These are phyloP conservation scores for Lagodon rhomboides DNA, from an alignment of 2,797 vertebrate genomes.

Conservation along the genomic window DNA sequence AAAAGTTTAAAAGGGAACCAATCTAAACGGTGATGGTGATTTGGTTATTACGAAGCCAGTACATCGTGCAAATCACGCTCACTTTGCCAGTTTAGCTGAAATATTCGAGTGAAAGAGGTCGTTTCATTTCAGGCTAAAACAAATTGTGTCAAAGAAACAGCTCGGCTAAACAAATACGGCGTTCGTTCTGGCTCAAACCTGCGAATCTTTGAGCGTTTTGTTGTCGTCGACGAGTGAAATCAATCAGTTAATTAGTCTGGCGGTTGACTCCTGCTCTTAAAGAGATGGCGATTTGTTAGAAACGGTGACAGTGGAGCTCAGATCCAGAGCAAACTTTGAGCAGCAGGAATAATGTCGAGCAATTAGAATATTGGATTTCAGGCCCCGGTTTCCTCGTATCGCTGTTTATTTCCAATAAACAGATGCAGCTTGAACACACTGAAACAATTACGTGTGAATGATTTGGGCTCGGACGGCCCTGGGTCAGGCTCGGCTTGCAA, in stretches of 20 bases:
- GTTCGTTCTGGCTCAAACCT: constrained; percentile 1
- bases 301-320: constrained; percentile 18
- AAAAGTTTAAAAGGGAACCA: no score
- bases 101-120: background rate
- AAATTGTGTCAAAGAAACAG: background rate
- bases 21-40: no score
- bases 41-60: no score
- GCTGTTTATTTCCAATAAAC: constrained; percentile 58
- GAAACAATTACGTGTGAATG: constrained; percentile 57
- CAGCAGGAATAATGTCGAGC: constrained; percentile 46
- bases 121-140: background rate
- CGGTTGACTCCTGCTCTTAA: constrained; percentile 6
- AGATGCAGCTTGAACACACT: constrained; percentile 47
- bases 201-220: background rate
- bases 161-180: background rate
- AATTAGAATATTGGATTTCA: constrained; percentile 54
- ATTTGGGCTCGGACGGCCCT: constrained; percentile 16
- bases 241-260: constrained; percentile 6
- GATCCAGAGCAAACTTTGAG: constrained; percentile 15
- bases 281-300: constrained; percentile 15
- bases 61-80: no score
- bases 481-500: constrained; percentile 42
- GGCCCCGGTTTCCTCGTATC: constrained; percentile 18
- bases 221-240: constrained; percentile 4
- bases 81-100: no score